Evolutionary conservation across 1,140 invertebrate species (phyloP).

Genomic region (Aporrectodea caliginosa): DNA sequence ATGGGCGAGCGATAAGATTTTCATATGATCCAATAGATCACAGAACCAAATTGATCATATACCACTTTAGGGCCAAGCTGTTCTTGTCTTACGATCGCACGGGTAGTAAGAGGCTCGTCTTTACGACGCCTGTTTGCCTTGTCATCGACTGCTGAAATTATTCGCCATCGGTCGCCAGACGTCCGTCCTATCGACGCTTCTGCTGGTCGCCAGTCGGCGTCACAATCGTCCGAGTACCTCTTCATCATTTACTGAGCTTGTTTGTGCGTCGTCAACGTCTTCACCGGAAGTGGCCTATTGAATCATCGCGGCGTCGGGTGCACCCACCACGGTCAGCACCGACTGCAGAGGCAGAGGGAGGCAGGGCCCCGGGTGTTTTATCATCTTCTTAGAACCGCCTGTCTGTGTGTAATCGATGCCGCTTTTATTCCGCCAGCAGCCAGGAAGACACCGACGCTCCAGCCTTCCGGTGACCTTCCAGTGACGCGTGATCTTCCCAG

Average conservation of each 20-base stretch:
- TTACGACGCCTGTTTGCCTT: background rate
- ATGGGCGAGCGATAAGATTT: background rate
- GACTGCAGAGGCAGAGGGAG: too few relatives aligned
- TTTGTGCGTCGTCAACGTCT: too few relatives aligned
- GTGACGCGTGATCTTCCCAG: too few relatives aligned
- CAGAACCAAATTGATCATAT: background rate
- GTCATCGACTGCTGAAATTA: background rate
- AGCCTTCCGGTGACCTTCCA: too few relatives aligned
- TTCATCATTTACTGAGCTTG: background rate
- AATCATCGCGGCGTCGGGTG: background rate
- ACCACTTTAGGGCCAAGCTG: background rate
- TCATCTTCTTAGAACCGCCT: too few relatives aligned
- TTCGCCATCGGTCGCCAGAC: too few relatives aligned
- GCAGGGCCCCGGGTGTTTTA: too few relatives aligned
- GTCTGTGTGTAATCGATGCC: too few relatives aligned
- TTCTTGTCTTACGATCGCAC: background rate
- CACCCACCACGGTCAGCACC: too few relatives aligned
- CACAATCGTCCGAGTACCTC: background rate
- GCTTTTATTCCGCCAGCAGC: too few relatives aligned
- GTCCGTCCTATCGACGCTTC: background rate
- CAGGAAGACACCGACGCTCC: too few relatives aligned
- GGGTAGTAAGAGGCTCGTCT: background rate
- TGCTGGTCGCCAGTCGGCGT: background rate
- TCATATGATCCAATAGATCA: background rate
- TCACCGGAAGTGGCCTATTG: background rate